Evolutionary conservation across 2,797 vertebrate genomes (phyloP).

Genomic region (Xiphophorus birchmanni): DNA sequence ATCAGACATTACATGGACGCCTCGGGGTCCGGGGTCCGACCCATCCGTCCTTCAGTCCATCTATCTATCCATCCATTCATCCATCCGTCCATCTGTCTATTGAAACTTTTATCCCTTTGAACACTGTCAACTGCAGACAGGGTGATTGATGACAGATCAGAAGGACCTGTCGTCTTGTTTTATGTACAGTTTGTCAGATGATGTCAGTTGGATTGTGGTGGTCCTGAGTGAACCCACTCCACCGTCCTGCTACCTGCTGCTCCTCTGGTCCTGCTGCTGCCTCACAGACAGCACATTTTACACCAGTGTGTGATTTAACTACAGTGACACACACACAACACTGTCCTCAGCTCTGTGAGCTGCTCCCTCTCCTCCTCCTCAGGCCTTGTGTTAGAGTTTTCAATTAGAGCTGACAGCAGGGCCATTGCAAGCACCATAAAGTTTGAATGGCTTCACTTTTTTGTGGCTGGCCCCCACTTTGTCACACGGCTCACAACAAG

Average conservation of each 20-base stretch:
- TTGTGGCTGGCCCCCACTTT: conserved; percentile 17
- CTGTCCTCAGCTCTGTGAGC: conserved; percentile 11
- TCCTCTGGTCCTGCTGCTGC: not conserved
- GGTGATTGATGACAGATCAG: not conserved
- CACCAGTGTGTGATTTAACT: not conserved
- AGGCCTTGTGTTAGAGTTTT: conserved; percentile 23
- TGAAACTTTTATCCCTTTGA: not conserved
- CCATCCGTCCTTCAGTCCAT: not conserved
- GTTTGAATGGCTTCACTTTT: conserved; percentile 23
- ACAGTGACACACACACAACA: not conserved
- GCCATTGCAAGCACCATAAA: conserved; percentile 47
- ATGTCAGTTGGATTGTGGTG: not conserved
- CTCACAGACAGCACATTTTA: not conserved
- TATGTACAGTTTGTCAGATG: not conserved
- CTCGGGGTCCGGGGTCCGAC: not conserved
- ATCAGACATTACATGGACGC: not conserved
- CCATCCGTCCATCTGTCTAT: not conserved
- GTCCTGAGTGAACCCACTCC: not conserved
- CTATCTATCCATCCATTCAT: not conserved
- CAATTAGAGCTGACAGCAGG: conserved; percentile 50
- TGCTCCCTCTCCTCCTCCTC: conserved; percentile 3
- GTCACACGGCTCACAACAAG: conserved; percentile 32
- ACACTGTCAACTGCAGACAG: not conserved
- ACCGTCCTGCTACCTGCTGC: not conserved
- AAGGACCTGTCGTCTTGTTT: not conserved